These are phyloP conservation scores for Scaptomyza cyrtandrae DNA, from an alignment of 2,888 invertebrate species.

Conservation along the genomic window DNA sequence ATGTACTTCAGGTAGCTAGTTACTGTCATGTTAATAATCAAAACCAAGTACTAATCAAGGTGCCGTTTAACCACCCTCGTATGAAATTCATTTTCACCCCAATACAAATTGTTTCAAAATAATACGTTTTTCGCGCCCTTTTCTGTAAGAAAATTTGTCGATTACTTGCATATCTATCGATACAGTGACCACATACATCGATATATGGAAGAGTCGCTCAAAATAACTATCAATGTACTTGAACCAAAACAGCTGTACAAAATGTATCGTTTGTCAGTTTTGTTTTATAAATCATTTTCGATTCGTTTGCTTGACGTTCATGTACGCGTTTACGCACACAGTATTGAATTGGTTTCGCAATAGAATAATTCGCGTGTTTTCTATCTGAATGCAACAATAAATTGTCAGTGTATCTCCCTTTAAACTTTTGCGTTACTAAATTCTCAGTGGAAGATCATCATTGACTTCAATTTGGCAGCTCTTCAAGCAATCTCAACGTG, in stretches of 20 bases:
- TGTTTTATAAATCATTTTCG: constrained; percentile 71
- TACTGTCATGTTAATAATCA: too few relatives aligned
- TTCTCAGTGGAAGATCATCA: constrained; percentile 67
- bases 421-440: constrained; percentile 59
- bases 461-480: constrained; percentile 41
- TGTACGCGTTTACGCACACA: constrained; percentile 66
- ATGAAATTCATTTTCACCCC: too few relatives aligned
- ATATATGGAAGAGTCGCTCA: neutral
- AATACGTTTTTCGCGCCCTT: neutral
- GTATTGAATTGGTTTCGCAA: constrained; percentile 70
- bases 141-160: neutral
- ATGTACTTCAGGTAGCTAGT: too few relatives aligned
- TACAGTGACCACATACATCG: neutral
- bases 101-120: too few relatives aligned
- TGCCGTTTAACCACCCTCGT: too few relatives aligned
- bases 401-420: constrained; percentile 58
- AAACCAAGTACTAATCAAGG: too few relatives aligned
- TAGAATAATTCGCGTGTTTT: constrained; percentile 72
- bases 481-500: constrained; percentile 46
- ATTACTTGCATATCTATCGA: neutral
- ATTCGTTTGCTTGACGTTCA: constrained; percentile 73
- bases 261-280: constrained; percentile 45
- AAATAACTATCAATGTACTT: constrained; percentile 10
- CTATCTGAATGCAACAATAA: constrained; percentile 65
- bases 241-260: constrained; percentile 48